These are phyloP conservation scores for Argya squamiceps DNA, from an alignment of 2,797 vertebrate genomes.

Conservation along the genomic window DNA sequence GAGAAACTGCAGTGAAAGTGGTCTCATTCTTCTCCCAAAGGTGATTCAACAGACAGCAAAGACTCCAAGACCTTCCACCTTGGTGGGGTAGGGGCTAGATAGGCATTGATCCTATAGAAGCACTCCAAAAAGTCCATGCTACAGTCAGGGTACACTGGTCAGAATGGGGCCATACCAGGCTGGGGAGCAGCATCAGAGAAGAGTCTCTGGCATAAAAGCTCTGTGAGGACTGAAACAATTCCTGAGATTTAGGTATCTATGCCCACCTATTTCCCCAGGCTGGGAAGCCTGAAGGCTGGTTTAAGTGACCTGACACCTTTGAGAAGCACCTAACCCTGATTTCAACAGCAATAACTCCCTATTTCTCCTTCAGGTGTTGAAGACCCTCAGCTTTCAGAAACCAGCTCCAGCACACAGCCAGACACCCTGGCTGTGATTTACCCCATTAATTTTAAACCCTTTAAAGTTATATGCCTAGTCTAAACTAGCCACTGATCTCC, in stretches of 20 bases:
- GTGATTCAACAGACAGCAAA: neutral
- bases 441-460: slow-evolving; percentile 1
- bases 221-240: neutral
- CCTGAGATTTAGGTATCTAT: neutral
- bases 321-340: neutral
- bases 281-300: neutral
- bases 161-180: neutral
- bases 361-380: neutral
- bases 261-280: neutral
- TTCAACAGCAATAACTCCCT: neutral
- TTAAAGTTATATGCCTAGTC: neutral
- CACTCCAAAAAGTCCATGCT: neutral
- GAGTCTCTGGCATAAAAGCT: neutral
- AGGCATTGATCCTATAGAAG: neutral
- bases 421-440: neutral
- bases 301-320: neutral
- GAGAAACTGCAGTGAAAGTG: neutral
- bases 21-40: neutral
- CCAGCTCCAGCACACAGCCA: neutral
- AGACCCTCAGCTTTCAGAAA: neutral
- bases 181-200: neutral
- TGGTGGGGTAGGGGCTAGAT: neutral
- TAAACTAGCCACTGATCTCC: neutral
- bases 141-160: neutral
- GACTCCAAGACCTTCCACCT: neutral